Conservation (phyloP, 2,113 vertebrate genomes). For the Melanostigma gelatinosum region DNA sequence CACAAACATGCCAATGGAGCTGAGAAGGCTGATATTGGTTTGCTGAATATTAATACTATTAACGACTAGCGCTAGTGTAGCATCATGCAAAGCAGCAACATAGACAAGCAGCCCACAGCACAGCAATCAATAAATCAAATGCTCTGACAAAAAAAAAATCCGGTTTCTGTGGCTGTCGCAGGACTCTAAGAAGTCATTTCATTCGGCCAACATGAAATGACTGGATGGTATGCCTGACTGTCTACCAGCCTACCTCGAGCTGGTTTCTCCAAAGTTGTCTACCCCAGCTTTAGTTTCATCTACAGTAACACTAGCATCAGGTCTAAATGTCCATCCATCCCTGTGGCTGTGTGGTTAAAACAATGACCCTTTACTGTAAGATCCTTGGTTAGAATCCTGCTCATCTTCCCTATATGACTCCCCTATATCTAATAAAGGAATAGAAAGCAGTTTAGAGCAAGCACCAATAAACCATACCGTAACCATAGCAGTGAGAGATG, state of each 20-base stretch:
- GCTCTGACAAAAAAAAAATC: no score
- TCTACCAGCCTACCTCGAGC: no score
- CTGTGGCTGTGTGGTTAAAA: not conserved
- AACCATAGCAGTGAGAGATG: not conserved
- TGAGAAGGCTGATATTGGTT: conserved; percentile 40
- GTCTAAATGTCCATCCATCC: not conserved
- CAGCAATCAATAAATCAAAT: no score
- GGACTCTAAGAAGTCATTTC: no score
- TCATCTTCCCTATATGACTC: not conserved
- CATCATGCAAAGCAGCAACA: conserved; percentile 11
- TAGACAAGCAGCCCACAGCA: not conserved
- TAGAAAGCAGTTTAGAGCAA: not conserved
- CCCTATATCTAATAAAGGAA: not conserved
- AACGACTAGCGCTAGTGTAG: not conserved
- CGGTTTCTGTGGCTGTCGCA: no score
- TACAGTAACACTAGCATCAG: no score
- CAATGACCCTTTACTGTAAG: not conserved
- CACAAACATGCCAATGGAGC: conserved; percentile 55
- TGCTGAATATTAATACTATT: conserved; percentile 58
- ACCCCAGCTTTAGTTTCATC: no score
- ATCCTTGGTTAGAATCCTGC: not conserved
- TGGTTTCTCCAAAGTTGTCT: no score
- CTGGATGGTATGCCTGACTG: no score
- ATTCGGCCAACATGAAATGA: no score
- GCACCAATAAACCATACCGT: not conserved